Base-by-base conservation (phyloP, 2,113 vertebrate species). In the Cottus gobio region DNA sequence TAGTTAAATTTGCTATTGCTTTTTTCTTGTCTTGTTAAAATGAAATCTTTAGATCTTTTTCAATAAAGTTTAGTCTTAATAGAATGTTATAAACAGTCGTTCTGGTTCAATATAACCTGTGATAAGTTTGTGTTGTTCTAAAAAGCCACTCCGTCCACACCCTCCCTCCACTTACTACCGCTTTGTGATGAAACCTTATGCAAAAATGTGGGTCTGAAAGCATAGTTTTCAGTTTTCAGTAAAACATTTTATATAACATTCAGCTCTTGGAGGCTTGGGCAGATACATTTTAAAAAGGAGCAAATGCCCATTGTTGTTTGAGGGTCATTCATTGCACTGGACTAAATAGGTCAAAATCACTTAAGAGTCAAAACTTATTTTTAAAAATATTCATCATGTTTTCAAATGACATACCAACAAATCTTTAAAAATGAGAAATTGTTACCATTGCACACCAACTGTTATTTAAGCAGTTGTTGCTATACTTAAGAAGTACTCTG, bases 1-100 rank as follows among this genome's bases (percentile, higher is more conserved):
- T 99, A 99, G 98, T 99, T 99, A 95, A 97, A 99, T 99, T 99
- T 99, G 98, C 97, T 99, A 98, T 99, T 98, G 98, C 98, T 99
- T 99, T 96, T 95, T 99, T 99, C 97, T 98, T 98, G 98, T 99
- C 97, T 99, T 99, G 98, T 99, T 99, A 97, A 96, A 98, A 93
- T 97, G 96, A 97, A 98, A 98, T 97, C 97, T 99, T 99, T 94
- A 95, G 95, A 95, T 96, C 95, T 96, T 96, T 96, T 99, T 99
- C 97, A 99, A 99, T 98, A 98, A 97, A 99, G 96, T 99, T 99
- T 99, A 99, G 97, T 99, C 98, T 98, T 98, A 98, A 97, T 98
- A 97, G 97, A 99, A 99, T 95, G 98, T 99, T 98, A 98, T 98
- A 99, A 93, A 98, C 97, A 96, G 97, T 99, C 91, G 95, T 96